phyloP scores from a whole-genome alignment of 2,113 vertebrate species.

The Gavia stellata region DNA sequence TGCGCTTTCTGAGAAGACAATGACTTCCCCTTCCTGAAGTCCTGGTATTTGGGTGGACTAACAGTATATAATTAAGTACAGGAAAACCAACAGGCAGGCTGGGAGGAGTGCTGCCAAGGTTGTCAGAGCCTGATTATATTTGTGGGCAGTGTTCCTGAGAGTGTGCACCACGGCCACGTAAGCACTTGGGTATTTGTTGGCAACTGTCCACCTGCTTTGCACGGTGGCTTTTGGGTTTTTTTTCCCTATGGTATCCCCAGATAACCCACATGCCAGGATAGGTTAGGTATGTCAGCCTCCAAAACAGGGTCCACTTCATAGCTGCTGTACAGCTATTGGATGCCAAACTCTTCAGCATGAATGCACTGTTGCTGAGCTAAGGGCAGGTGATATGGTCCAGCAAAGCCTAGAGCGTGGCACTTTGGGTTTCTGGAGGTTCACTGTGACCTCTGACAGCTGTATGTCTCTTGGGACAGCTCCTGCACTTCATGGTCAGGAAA shows the following conservation, averaged over 20 bases:
- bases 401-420: neutral
- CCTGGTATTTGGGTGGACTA: neutral
- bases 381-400: neutral
- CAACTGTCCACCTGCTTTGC: neutral
- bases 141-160: neutral
- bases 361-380: neutral
- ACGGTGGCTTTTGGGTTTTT: neutral
- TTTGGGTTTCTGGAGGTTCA: neutral
- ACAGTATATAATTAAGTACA: neutral
- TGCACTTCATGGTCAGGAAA: neutral
- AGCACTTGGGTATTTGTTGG: neutral
- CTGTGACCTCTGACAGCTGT: neutral
- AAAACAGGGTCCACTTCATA: neutral
- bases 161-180: neutral
- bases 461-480: neutral
- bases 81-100: neutral
- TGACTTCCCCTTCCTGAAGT: neutral
- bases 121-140: neutral
- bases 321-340: neutral
- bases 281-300: neutral
- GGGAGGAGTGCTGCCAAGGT: neutral
- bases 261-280: neutral
- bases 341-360: neutral
- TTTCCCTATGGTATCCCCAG: accelerated
- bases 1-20: neutral